Conservation (phyloP, 1,140 invertebrate species). For the Lasaia peninsularis region DNA sequence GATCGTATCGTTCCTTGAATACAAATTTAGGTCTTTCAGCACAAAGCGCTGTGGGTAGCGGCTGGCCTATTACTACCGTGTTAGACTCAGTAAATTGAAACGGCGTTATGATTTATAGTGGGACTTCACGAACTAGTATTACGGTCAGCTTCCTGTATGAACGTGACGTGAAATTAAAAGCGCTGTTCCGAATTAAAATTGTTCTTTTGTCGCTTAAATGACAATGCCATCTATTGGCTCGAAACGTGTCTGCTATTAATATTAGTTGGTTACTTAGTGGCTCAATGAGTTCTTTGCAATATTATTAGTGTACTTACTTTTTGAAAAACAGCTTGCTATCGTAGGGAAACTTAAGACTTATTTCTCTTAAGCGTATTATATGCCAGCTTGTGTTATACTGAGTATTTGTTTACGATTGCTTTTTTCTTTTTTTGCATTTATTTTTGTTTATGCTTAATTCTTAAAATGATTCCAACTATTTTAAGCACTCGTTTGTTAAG, state of each 20-base stretch:
- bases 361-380: no score
- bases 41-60: conserved; percentile 30
- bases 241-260: conserved; percentile 9
- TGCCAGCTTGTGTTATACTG: no score
- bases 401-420: no score
- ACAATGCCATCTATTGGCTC: conserved; percentile 6
- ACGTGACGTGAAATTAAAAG: conserved; percentile 60
- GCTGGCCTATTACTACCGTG: conserved; percentile 54
- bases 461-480: no score
- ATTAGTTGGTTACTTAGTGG: background rate
- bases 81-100: conserved; percentile 68
- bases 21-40: conserved; percentile 66
- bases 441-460: no score
- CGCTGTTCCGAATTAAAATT: conserved; percentile 26
- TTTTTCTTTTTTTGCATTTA: no score
- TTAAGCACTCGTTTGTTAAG: no score
- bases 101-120: conserved; percentile 67
- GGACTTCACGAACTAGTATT: conserved; percentile 59
- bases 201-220: conserved; percentile 14
- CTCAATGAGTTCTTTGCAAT: background rate
- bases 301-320: no score
- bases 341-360: no score
- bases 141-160: conserved; percentile 52
- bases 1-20: conserved; percentile 68
- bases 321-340: no score